Percentiles rank a stretch among this genome's conserved stretches.
phyloP scores from a whole-genome alignment of 1,140 invertebrate species.

The Zaprionus africanus region DNA sequence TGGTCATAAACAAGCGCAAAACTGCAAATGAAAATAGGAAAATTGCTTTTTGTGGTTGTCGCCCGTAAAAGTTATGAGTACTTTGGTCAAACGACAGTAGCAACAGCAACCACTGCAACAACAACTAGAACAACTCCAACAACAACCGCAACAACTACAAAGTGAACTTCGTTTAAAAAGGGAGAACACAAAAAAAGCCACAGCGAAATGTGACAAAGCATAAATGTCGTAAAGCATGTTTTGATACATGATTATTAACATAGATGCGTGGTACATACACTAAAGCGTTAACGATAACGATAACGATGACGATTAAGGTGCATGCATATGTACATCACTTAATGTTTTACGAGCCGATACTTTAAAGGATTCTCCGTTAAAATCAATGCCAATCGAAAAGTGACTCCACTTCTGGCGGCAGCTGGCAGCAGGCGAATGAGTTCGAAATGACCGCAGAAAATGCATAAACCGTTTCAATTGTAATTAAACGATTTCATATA shows the following conservation, averaged over 20 bases:
- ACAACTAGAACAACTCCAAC: background rate
- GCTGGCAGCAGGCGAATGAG: constrained; percentile 18
- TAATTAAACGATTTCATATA: constrained; percentile 55
- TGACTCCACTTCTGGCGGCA: constrained; percentile 16
- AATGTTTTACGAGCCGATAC: constrained; percentile 28
- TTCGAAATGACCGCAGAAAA: constrained; percentile 48
- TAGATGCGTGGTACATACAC: no score
- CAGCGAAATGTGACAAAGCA: constrained; percentile 21
- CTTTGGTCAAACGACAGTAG: background rate
- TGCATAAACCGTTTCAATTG: constrained; percentile 47
- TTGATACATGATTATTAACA: constrained; percentile 42
- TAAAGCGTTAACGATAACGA: constrained; percentile 9
- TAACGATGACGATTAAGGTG: constrained; percentile 28
- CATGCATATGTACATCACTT: background rate
- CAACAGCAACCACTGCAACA: constrained; percentile 1
- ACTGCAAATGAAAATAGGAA: constrained; percentile 16
- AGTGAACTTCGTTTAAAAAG: background rate
- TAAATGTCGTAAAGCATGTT: constrained; percentile 21
- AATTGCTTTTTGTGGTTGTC: constrained; percentile 31
- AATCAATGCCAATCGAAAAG: constrained; percentile 10
- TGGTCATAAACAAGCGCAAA: background rate
- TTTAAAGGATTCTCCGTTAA: constrained; percentile 37
- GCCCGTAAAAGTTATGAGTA: background rate
- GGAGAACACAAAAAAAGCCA: background rate
- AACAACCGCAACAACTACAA: constrained; percentile 3